A percentile compares a stretch with the other conserved stretches of the same genome.
phyloP scores from a whole-genome alignment of 2,888 invertebrate species.

The Stenoptilia bipunctidactyla region DNA sequence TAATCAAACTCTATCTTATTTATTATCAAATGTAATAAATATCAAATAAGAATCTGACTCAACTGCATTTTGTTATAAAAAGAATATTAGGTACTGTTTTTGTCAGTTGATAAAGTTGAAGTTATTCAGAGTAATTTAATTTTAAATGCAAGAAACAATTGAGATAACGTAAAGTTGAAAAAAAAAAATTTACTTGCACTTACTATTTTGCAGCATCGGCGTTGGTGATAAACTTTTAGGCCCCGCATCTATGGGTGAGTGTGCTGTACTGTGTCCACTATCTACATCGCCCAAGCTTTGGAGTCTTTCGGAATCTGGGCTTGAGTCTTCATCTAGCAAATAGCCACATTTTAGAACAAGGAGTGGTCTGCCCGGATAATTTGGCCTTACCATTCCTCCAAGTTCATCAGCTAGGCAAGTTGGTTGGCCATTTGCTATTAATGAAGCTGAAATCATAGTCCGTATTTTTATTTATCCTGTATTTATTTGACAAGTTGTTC shows the following conservation, averaged over 20 bases:
- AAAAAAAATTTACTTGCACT: too few species aligned
- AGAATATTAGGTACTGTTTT: too few species aligned
- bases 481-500: too few species aligned
- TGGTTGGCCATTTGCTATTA: slow-evolving; percentile 73
- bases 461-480: too few species aligned
- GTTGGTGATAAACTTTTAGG: slow-evolving; percentile 88
- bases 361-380: slow-evolving; percentile 66
- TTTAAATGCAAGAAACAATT: too few species aligned
- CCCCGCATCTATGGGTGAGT: slow-evolving; percentile 86
- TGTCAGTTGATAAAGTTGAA: too few species aligned
- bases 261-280: slow-evolving; percentile 92
- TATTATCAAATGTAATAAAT: too few species aligned
- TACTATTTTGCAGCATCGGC: slow-evolving; percentile 67
- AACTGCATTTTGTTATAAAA: too few species aligned
- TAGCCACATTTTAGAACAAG: slow-evolving; percentile 81
- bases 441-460: slow-evolving; percentile 66
- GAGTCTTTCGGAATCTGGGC: slow-evolving; percentile 87
- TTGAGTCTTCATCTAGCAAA: slow-evolving; percentile 83
- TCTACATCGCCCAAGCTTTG: slow-evolving; percentile 83
- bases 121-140: too few species aligned
- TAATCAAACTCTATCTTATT: too few species aligned
- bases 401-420: slow-evolving; percentile 79
- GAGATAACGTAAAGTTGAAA: too few species aligned
- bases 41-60: too few species aligned
- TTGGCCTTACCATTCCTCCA: slow-evolving; percentile 55